Evolutionary conservation across 1,140 invertebrate species (phyloP), one percentile per base, ranked within the genome.

Genomic region (Aethina tumida): DNA sequence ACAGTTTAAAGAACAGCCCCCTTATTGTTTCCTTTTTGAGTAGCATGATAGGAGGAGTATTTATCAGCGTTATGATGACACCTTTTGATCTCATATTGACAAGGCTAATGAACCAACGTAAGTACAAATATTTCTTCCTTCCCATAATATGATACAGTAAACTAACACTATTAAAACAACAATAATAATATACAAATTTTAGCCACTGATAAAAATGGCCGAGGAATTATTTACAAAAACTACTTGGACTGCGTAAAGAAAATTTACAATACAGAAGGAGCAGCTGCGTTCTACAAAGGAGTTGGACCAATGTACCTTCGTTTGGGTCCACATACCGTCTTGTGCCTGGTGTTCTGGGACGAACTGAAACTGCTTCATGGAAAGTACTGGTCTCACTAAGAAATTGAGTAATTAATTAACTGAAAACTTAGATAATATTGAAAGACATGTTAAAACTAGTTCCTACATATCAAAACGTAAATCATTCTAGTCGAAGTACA

Each of bases 41-140:
- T 2, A 83, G 84, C 14, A 73, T 85, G 53, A 60, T 87, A 2
- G 83, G 85, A 7, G 88, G 89, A 3, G 59, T 84, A 8, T 73
- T 81, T 6, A 81, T 92, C 54, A 80, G 83, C 0, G 26, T 86
- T 0, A 77, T 75, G 28, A 86, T 94, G 67, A 90, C 88, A 22
- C 91, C 90, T 0, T 88, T 92, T 47, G 90, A 95, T 65, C 81
- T 93, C 0, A 74, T 94, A 20, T 84, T 85, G 1, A 93, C 89
- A 1, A 69, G 90, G 33, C 63, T 95, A 8, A 94, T 90, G 47
- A 94, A 94, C 66, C 90, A 94, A 76, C 77, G 83, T 80, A 62
- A 33, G 56, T 42, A n/a, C n/a, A n/a, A 33, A n/a, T 10, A 21
- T 24, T 31, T n/a, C n/a, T n/a, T n/a, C n/a, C n/a, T n/a, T n/a